Evolutionary conservation across 2,797 vertebrate species (phyloP).

Genomic region (Gymnoscopelus braueri): DNA sequence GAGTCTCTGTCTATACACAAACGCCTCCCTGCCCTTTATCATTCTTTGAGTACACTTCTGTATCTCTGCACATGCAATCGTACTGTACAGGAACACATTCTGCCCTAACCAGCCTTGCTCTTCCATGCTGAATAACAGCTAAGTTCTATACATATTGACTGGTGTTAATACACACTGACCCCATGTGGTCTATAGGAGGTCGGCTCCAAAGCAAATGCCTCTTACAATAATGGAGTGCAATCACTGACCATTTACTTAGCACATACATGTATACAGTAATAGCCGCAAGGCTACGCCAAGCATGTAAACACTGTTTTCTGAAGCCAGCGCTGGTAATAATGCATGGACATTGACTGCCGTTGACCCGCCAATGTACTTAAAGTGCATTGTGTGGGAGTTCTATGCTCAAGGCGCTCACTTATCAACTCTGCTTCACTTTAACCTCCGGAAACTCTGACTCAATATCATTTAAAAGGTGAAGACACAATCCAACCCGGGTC

Average conservation of each 20-base stretch:
- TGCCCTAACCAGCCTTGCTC: conserved; percentile 23
- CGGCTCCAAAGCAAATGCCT: conserved; percentile 59
- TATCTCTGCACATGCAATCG: conserved; percentile 44
- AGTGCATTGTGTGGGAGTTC: conserved; percentile 22
- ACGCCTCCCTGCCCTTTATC: too few species aligned
- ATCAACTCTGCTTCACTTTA: conserved; percentile 2
- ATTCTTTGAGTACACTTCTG: conserved; percentile 21
- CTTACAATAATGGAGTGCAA: conserved; percentile 60
- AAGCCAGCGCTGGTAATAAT: conserved; percentile 52
- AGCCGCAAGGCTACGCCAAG: conserved; percentile 54
- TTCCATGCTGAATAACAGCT: conserved; percentile 18
- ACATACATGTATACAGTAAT: conserved; percentile 35
- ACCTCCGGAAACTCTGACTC: too few species aligned
- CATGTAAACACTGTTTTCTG: conserved; percentile 35
- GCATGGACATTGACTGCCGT: conserved; percentile 35
- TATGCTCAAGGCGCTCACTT: conserved; percentile 15
- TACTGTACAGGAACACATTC: conserved; percentile 39
- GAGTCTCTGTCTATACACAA: conserved; percentile 22
- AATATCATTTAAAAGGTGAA: too few species aligned
- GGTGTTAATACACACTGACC: conserved; percentile 46
- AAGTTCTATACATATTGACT: not conserved
- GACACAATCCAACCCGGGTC: too few species aligned
- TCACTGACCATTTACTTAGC: conserved; percentile 52
- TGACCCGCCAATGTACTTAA: conserved; percentile 51
- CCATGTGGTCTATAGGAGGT: conserved; percentile 53